A percentile compares a stretch with the other conserved stretches of the same genome.
Conservation (phyloP, 2,888 invertebrate genomes). For the Hyposoter didymator region DNA sequence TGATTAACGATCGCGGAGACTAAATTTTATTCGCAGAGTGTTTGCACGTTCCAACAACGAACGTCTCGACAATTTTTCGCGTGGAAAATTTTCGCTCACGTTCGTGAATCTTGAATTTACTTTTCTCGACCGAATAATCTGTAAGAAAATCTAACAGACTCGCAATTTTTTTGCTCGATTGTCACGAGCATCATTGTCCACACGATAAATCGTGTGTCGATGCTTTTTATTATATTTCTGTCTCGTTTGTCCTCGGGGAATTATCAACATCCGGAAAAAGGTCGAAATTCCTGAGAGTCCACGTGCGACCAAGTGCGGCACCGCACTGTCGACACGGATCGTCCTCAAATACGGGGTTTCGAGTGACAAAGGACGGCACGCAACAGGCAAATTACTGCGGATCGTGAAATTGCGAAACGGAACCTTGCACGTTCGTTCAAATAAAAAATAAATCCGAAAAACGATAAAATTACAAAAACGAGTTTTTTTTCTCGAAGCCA, state of each 20-base stretch:
- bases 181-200: neutral
- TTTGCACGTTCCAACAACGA: neutral
- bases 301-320: slow-evolving; percentile 1
- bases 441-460: no score
- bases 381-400: slow-evolving; percentile 40
- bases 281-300: slow-evolving; percentile 36
- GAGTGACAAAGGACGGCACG: slow-evolving; percentile 40
- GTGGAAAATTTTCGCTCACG: neutral
- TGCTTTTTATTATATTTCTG: neutral
- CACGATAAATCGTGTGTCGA: neutral
- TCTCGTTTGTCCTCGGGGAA: slow-evolving; percentile 34
- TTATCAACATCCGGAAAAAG: slow-evolving; percentile 61
- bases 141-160: no score
- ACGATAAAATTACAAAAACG: no score
- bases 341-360: slow-evolving; percentile 13
- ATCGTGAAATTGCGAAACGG: slow-evolving; percentile 14
- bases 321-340: slow-evolving; percentile 17
- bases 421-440: slow-evolving; percentile 3
- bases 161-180: neutral
- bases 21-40: neutral
- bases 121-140: no score
- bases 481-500: neutral
- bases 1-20: neutral
- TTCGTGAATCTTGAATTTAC: no score
- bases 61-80: neutral